Evolutionary conservation across 2,797 vertebrate genomes (phyloP), one percentile per base, ranked within the genome.

Genomic region (Pseudomugil tenellus): DNA sequence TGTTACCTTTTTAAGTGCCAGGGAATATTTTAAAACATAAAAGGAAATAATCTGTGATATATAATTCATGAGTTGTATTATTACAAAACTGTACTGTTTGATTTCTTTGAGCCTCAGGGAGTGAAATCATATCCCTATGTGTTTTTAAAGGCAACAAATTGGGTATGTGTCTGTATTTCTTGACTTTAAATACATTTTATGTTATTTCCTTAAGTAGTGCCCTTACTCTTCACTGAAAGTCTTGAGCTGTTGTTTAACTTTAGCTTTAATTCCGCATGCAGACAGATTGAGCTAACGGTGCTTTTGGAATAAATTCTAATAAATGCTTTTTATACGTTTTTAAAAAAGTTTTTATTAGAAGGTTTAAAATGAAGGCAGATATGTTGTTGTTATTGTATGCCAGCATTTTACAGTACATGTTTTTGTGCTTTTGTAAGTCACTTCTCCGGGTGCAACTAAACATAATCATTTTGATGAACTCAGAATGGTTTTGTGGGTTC

Each of bases 401-500:
- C 53, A 58, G 63, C 14, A 48, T 74, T 72, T 68, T 63, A 61
- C 70, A 70, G 66, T 76, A 58, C 67, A 35, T 70, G 74, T 84
- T 86, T 77, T 82, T 87, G 84, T 72, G 77, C 72, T 76, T 77
- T 76, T 78, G 79, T 84, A 80, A 85, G 63, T 80, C 81, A 78
- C 67, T 77, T 84, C 77, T 86, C 60, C 81, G 74, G 72, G 77
- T 77, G 80, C 70, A 84, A 79, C 77, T 84, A 83, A 85, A 77
- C 74, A 79, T 84, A 87, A 85, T 88, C 76, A 79, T 67, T 76
- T 67, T 75, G 81, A 81, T 79, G 76, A 89, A 77, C 73, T 70
- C 43, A 77, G 68, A 67, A 76, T 59, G 84, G 70, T 69, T 86
- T 69, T 81, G 66, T 79, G 79, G 60, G 81, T 90, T 76, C 41